These are phyloP conservation scores for Ectemnius cavifrons DNA, from an alignment of 2,888 invertebrate species.

Conservation along the genomic window DNA sequence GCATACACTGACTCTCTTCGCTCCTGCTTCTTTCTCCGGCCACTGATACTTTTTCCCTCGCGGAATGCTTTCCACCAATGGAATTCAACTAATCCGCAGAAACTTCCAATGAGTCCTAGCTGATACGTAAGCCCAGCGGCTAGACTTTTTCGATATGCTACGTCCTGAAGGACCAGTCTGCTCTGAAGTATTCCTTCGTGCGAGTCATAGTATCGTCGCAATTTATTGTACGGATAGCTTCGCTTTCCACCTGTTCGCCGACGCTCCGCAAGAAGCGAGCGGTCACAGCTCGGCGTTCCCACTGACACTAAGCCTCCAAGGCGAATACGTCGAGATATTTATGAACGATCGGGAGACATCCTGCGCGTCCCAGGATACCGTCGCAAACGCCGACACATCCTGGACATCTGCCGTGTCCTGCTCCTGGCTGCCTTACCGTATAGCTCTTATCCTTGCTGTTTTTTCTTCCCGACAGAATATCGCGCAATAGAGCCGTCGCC, in stretches of 20 bases:
- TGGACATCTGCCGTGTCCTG: constrained; percentile 69
- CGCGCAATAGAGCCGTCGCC: constrained; percentile 68
- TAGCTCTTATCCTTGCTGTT: constrained; percentile 19
- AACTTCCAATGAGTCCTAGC: background rate
- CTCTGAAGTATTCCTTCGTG: no score
- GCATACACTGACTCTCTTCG: constrained; percentile 35
- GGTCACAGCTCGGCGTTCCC: constrained; percentile 24
- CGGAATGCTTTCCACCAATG: constrained; percentile 22
- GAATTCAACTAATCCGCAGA: background rate
- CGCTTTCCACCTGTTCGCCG: constrained; percentile 42
- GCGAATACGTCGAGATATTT: constrained; percentile 51
- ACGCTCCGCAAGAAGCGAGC: background rate
- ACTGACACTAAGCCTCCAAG: constrained; percentile 24
- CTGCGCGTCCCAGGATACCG: constrained; percentile 29
- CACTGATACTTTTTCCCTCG: background rate
- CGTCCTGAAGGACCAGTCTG: no score
- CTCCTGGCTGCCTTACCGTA: background rate
- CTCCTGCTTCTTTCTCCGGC: background rate
- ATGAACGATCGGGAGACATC: constrained; percentile 24
- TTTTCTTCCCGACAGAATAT: constrained; percentile 58
- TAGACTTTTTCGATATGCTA: no score
- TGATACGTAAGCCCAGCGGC: no score
- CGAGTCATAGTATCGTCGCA: background rate
- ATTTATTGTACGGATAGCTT: constrained; percentile 36
- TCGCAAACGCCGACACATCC: constrained; percentile 58